Conservation (phyloP, 2,113 vertebrate genomes). For the Phyllopteryx taeniolatus region DNA sequence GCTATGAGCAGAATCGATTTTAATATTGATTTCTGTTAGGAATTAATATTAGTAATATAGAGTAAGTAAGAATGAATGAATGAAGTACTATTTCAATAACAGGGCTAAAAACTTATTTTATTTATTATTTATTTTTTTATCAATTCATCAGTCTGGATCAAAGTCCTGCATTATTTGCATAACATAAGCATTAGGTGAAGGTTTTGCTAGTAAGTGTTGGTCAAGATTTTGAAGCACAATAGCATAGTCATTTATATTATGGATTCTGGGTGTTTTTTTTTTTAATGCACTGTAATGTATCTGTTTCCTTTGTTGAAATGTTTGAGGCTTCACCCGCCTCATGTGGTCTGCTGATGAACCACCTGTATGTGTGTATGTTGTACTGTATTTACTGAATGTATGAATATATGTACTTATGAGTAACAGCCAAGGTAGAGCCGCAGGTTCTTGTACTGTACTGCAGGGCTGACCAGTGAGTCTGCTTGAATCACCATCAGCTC, state of each 20-base stretch:
- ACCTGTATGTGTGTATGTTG: conserved; percentile 44
- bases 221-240: too few relatives aligned
- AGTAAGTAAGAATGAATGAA: too few relatives aligned
- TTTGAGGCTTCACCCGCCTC: conserved; percentile 27
- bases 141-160: too few relatives aligned
- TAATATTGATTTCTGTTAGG: too few relatives aligned
- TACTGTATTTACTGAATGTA: background rate
- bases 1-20: too few relatives aligned
- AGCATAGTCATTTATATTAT: background rate
- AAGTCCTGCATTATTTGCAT: too few relatives aligned
- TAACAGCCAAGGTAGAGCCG: conserved; percentile 45
- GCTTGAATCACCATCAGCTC: conserved; percentile 64
- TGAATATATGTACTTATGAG: conserved; percentile 28
- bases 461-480: conserved; percentile 62
- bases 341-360: conserved; percentile 59
- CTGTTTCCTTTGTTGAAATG: conserved; percentile 9
- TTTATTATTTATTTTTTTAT: too few relatives aligned
- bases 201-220: too few relatives aligned
- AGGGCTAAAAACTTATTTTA: too few relatives aligned
- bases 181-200: too few relatives aligned
- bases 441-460: conserved; percentile 52
- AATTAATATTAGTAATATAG: too few relatives aligned
- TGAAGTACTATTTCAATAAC: too few relatives aligned
- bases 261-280: background rate
- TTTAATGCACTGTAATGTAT: background rate